phyloP scores from a whole-genome alignment of 2,113 vertebrate genomes.

The Casuarius casuarius region DNA sequence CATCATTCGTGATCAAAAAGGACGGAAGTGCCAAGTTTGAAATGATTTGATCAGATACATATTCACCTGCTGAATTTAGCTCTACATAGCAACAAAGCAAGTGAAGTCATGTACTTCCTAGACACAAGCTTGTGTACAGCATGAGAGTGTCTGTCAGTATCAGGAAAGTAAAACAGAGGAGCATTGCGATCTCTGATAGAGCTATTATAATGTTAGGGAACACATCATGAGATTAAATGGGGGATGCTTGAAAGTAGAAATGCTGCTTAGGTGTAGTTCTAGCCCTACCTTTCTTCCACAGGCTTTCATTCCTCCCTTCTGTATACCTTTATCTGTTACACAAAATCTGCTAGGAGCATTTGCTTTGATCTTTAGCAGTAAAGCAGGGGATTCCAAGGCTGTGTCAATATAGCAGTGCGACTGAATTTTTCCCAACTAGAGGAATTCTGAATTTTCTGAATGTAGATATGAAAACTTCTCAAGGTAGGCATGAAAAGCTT shows the following conservation, averaged over 20 bases:
- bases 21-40: not conserved
- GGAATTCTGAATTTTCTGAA: not conserved
- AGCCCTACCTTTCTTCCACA: slow-evolving; percentile 19
- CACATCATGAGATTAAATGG: slow-evolving; percentile 2
- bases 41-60: slow-evolving; percentile 4
- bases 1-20: not conserved
- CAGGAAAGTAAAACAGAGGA: slow-evolving; percentile 19
- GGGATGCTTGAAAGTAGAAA: slow-evolving; percentile 23
- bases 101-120: not conserved
- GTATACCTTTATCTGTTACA: slow-evolving; percentile 1
- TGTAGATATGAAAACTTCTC: not conserved
- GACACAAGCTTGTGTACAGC: not conserved
- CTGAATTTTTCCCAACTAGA: slow-evolving; percentile 10
- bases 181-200: slow-evolving; percentile 2
- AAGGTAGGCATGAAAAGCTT: not conserved
- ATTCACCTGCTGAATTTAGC: slow-evolving; percentile 5
- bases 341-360: slow-evolving; percentile 7
- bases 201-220: slow-evolving; percentile 16
- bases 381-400: slow-evolving; percentile 22
- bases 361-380: slow-evolving; percentile 6
- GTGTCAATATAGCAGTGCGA: not conserved
- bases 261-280: slow-evolving; percentile 19
- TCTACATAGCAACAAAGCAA: slow-evolving; percentile 10
- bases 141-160: slow-evolving; percentile 2
- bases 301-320: not conserved